Percentiles rank a stretch among this genome's conserved stretches.
Evolutionary conservation across 2,888 invertebrate species (phyloP).

Genomic region (Drosophila lutescens): DNA sequence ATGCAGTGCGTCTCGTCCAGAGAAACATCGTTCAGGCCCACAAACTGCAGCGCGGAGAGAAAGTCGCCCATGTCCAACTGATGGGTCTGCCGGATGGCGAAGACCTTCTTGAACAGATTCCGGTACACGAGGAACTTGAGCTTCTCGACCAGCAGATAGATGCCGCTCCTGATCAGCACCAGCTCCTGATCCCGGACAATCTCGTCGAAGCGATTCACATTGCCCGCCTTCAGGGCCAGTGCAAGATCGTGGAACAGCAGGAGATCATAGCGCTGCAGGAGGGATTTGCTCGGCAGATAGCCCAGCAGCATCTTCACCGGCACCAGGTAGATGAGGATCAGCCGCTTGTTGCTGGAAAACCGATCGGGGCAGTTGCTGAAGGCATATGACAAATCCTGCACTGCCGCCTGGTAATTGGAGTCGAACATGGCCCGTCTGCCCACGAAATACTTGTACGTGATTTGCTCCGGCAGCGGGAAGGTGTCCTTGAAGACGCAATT

Average conservation of each 20-base stretch:
- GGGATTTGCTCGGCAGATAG: conserved; percentile 93
- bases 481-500: conserved; percentile 94
- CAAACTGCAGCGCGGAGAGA: conserved; percentile 91
- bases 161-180: conserved; percentile 98
- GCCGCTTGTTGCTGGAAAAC: conserved; percentile 93
- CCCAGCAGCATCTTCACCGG: conserved; percentile 99
- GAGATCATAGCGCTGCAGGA: conserved; percentile 95
- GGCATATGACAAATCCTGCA: conserved; percentile 95
- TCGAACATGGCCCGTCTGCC: conserved; percentile 99
- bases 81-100: conserved; percentile 90
- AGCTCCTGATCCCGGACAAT: conserved; percentile 94
- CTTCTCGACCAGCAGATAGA: conserved; percentile 98
- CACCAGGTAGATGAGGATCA: conserved; percentile 97
- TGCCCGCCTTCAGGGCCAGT: conserved; percentile 94
- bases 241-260: conserved; percentile 95
- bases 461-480: conserved; percentile 95
- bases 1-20: conserved; percentile 98
- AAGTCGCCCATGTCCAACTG: conserved; percentile 95
- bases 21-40: conserved; percentile 94
- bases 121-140: conserved; percentile 97
- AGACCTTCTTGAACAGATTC: conserved; percentile 96
- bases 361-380: conserved; percentile 94
- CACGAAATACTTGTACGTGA: conserved; percentile 98
- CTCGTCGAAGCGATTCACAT: conserved; percentile 92
- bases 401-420: conserved; percentile 96